A percentile compares a stretch with the other conserved stretches of the same genome.
Conservation (phyloP, 1,140 invertebrate genomes). For the Monomorium pharaonis region DNA sequence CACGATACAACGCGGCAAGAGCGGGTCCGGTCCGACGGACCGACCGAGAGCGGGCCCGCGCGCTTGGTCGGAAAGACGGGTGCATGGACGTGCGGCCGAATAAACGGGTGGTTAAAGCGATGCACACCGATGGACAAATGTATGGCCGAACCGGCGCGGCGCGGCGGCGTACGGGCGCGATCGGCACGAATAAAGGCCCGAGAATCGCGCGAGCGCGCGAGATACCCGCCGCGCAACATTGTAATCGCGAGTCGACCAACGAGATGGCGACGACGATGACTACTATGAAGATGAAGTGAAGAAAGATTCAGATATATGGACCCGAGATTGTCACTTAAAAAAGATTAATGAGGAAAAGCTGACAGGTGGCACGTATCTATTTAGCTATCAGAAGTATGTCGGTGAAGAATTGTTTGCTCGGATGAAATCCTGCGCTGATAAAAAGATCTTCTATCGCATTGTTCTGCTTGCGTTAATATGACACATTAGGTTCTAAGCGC, state of each 20-base stretch:
- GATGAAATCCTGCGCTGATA: neutral
- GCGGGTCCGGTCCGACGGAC: conserved; percentile 49
- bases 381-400: neutral
- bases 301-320: neutral
- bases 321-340: neutral
- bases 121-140: conserved; percentile 60
- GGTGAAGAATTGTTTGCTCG: neutral
- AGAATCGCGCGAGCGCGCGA: conserved; percentile 59
- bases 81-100: conserved; percentile 39
- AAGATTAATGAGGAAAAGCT: neutral
- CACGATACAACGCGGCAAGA: conserved; percentile 53
- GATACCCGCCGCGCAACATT: neutral
- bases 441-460: neutral
- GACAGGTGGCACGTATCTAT: neutral
- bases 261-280: neutral
- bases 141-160: conserved; percentile 42
- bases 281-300: neutral
- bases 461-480: neutral
- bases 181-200: conserved; percentile 61
- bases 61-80: conserved; percentile 24
- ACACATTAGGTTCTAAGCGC: neutral
- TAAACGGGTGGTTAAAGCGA: conserved; percentile 67
- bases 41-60: conserved; percentile 66
- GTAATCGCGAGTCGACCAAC: neutral
- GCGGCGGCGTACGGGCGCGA: conserved; percentile 28